phyloP scores from a whole-genome alignment of 2,113 vertebrate species.

The Nesoenas mayeri region DNA sequence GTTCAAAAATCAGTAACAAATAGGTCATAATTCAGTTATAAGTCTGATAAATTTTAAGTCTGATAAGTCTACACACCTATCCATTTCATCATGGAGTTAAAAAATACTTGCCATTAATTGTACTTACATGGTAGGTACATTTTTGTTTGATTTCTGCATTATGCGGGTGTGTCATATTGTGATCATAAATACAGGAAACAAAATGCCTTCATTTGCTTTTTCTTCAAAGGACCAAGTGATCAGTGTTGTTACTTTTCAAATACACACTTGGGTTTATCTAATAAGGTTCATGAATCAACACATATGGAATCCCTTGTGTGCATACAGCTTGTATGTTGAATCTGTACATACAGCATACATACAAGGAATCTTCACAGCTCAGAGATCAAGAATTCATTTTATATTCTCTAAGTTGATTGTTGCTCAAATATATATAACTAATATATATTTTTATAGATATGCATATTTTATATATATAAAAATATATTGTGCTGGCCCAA shows the following conservation, averaged over 20 bases:
- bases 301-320: background rate
- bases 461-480: background rate
- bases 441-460: too few relatives aligned
- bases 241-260: background rate
- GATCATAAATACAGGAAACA: background rate
- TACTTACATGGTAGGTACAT: background rate
- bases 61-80: background rate
- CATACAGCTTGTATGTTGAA: background rate
- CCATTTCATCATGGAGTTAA: background rate
- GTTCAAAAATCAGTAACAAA: background rate
- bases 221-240: background rate
- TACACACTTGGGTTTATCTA: background rate
- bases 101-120: background rate
- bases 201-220: background rate
- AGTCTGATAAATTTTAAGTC: background rate
- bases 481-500: rapidly evolving
- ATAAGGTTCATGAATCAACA: background rate
- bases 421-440: background rate
- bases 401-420: background rate
- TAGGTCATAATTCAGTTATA: background rate
- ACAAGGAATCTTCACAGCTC: background rate
- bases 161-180: background rate
- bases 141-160: background rate
- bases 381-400: background rate
- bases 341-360: background rate